Evolutionary conservation across 2,113 vertebrate species (phyloP).

Genomic region (Plectropomus leopardus): DNA sequence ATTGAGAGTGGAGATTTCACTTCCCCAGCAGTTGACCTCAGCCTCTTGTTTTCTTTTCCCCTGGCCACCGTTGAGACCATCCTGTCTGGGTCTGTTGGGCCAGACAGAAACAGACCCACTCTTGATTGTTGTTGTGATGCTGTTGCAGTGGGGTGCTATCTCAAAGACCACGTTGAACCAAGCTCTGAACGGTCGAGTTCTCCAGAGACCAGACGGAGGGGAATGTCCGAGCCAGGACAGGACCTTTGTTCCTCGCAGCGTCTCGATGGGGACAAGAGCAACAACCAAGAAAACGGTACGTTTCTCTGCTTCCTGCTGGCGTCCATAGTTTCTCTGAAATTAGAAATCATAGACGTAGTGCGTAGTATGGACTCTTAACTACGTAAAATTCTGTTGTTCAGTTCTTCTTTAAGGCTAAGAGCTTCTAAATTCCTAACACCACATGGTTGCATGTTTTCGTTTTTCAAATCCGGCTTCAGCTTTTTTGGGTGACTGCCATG

Average conservation of each 20-base stretch:
- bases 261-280: constrained; percentile 73
- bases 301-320: constrained; percentile 11
- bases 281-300: constrained; percentile 85
- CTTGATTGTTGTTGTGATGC: constrained; percentile 75
- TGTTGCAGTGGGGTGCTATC: constrained; percentile 82
- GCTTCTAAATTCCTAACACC: constrained; percentile 15
- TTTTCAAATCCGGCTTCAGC: constrained; percentile 33
- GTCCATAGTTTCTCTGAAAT: neutral
- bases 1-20: constrained; percentile 67
- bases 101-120: constrained; percentile 46
- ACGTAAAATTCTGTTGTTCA: neutral
- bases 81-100: constrained; percentile 47
- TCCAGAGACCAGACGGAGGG: constrained; percentile 67
- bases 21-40: constrained; percentile 73
- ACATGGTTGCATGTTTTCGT: constrained; percentile 30
- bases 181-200: constrained; percentile 54
- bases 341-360: neutral
- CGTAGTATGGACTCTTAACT: neutral
- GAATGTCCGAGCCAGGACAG: constrained; percentile 72
- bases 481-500: constrained; percentile 55
- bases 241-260: constrained; percentile 62
- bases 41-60: constrained; percentile 74
- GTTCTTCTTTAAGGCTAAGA: constrained; percentile 17
- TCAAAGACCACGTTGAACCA: constrained; percentile 69
- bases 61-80: constrained; percentile 69